Evolutionary conservation across 92 coral and sea anemone species (phyloP), one percentile per base, ranked within the genome.

Genomic region (Pocillopora meandrina): DNA sequence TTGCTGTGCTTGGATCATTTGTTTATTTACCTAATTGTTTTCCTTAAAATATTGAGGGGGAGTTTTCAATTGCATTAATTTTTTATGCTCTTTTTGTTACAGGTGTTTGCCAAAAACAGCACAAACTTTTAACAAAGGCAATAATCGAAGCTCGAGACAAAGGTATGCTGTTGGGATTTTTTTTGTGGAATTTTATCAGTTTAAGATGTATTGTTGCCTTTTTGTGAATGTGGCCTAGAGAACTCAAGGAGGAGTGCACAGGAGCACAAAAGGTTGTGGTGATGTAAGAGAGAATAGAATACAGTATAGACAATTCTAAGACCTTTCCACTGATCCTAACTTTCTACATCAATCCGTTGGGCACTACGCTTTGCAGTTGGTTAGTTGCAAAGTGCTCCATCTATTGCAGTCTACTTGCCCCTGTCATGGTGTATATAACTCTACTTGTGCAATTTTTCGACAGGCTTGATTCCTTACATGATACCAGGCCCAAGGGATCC

Each of bases 101-200:
- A 95, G 98, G 98, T 49, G 94, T 94, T 2, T 94, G 98, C 83
- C 87, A 92, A 86, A 89, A 86, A 77, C 98, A 94, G 61, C 98
- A 95, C 69, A 91, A 89, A 74, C 93, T 90, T 47, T 90, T 95
- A 12, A 69, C 84, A 49, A 85, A 88, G 23, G 87, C 94, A 72
- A 89, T 95, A 67, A 90, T 90, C 65, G 90, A 89, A 49, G 95
- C 98, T 23, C 86, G 80, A 61, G 96, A 94, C 75, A 88, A 82
- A 83, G 98, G 98, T 92, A 65, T 65, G 68, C 36, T 11, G 13
- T 17, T 18, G 70, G 5, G 23, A 70, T 18, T 2, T 36, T 9
- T 36, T 9, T 86, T 49, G 15, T 59, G 9, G 65, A 7, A 49
- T 55, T 15, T n/a, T 16, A 23, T 76, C 13, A 26, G 31, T 26